These are phyloP conservation scores for Pogonocichla stellata DNA, from an alignment of 2,113 vertebrate genomes.

Conservation along the genomic window DNA sequence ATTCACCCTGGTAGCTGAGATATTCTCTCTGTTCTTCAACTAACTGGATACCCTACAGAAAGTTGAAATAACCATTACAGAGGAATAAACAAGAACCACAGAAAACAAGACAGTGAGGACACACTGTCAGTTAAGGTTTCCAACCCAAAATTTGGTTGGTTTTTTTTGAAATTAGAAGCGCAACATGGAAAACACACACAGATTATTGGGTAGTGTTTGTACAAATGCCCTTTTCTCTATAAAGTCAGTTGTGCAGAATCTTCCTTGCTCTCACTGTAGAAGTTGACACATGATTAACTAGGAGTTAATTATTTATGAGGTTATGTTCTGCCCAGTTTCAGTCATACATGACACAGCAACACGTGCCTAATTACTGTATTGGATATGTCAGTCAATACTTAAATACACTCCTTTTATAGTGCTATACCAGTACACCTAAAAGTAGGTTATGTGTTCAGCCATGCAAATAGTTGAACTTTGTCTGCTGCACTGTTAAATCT, in stretches of 20 bases:
- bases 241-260: neutral
- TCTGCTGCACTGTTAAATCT: neutral
- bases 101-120: neutral
- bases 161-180: neutral
- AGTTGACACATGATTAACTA: neutral
- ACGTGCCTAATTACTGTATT: neutral
- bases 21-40: neutral
- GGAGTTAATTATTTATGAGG: conserved; percentile 13
- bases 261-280: neutral
- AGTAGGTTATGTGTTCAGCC: neutral
- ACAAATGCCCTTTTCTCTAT: neutral
- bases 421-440: neutral
- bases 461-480: neutral
- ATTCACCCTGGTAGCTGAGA: neutral
- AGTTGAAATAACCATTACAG: neutral
- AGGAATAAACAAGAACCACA: neutral
- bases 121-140: neutral
- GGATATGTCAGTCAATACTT: neutral
- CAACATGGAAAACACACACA: neutral
- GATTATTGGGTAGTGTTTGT: neutral
- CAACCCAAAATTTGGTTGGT: neutral
- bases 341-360: neutral
- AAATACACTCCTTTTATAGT: neutral
- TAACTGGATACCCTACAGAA: neutral
- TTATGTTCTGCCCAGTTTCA: neutral